A percentile compares a stretch with the other conserved stretches of the same genome.
Conservation (phyloP, 2,797 vertebrate species). For the Synaphobranchus kaupii region DNA sequence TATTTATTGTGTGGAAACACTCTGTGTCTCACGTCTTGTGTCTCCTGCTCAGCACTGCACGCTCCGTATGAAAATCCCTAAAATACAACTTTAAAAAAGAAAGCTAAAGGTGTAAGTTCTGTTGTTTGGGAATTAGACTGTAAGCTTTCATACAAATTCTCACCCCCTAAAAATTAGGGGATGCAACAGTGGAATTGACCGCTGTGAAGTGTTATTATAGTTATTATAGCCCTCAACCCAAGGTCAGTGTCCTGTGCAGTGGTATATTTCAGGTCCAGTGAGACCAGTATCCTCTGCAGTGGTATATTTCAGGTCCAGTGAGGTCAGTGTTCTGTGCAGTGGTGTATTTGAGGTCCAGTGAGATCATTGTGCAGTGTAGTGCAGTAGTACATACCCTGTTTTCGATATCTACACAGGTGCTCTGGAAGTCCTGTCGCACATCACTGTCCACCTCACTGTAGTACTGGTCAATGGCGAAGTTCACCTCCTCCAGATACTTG, state of each 20-base stretch:
- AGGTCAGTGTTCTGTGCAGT: too few relatives aligned
- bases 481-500: slow-evolving; percentile 65
- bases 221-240: too few relatives aligned
- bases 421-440: slow-evolving; percentile 71
- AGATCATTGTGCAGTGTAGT: neutral
- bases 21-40: neutral
- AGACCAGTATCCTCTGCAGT: neutral
- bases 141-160: too few relatives aligned
- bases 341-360: too few relatives aligned
- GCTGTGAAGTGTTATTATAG: too few relatives aligned
- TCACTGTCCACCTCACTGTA: slow-evolving; percentile 58
- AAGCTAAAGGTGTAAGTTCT: too few relatives aligned
- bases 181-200: too few relatives aligned
- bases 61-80: too few relatives aligned
- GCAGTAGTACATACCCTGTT: slow-evolving; percentile 69
- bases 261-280: neutral
- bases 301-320: neutral
- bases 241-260: too few relatives aligned
- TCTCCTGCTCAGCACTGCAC: neutral
- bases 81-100: too few relatives aligned
- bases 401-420: slow-evolving; percentile 74
- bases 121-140: too few relatives aligned
- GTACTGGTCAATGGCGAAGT: slow-evolving; percentile 67
- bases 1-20: neutral
- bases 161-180: too few relatives aligned